A percentile compares a stretch with the other conserved stretches of the same genome.
Evolutionary conservation across 1,140 invertebrate genomes (phyloP).

Genomic region (Cherax quadricarinatus): DNA sequence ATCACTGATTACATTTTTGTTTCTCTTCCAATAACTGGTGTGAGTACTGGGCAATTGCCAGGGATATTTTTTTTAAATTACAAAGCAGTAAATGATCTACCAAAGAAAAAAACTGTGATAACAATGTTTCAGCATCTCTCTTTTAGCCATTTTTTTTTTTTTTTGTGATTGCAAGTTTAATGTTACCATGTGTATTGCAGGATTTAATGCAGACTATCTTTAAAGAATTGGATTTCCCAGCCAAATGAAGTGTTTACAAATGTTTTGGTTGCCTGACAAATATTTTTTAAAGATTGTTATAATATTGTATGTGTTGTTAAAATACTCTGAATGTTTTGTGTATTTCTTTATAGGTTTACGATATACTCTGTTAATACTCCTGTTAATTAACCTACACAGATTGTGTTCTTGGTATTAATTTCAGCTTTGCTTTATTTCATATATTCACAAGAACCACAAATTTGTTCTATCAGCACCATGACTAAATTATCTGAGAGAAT

Average conservation of each 20-base stretch:
- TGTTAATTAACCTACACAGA: too few species aligned
- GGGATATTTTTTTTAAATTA: not conserved
- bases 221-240: not conserved
- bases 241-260: not conserved
- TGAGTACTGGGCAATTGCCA: not conserved
- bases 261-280: not conserved
- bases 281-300: not conserved
- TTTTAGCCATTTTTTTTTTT: not conserved
- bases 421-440: not conserved
- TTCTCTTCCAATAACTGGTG: not conserved
- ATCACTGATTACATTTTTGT: not conserved
- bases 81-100: not conserved
- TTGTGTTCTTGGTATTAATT: too few species aligned
- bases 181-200: not conserved
- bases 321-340: not conserved
- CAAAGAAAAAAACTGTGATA: slow-evolving; percentile 10
- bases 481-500: not conserved
- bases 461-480: not conserved
- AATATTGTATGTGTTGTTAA: not conserved
- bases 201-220: not conserved
- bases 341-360: not conserved
- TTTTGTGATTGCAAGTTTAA: not conserved
- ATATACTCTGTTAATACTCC: not conserved
- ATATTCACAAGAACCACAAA: not conserved
- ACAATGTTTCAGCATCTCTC: not conserved